These are phyloP conservation scores for Zelostemma sp. DNA, from an alignment of 1,140 invertebrate genomes.

Conservation along the genomic window DNA sequence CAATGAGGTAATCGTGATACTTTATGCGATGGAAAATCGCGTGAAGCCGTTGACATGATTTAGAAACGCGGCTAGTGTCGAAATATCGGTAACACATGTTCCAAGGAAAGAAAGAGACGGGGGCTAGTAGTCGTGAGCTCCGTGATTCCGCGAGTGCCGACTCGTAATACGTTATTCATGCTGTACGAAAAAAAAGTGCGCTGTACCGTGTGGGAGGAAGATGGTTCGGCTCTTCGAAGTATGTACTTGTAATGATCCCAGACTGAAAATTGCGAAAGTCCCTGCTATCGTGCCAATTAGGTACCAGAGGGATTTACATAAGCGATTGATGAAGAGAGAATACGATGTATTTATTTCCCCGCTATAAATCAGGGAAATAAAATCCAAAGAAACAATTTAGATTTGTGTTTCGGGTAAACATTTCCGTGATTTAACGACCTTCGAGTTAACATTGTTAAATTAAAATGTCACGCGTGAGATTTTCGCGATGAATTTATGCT, in stretches of 20 bases:
- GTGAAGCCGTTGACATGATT: conserved; percentile 56
- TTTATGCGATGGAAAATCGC: conserved; percentile 39
- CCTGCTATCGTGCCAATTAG: conserved; percentile 11
- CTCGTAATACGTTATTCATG: conserved; percentile 34
- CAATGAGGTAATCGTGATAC: conserved; percentile 55
- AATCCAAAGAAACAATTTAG: conserved; percentile 23
- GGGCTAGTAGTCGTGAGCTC: conserved; percentile 40
- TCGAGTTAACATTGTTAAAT: conserved; percentile 6
- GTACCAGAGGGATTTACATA: conserved; percentile 29
- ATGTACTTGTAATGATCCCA: conserved; percentile 48
- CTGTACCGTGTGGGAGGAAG: conserved; percentile 25
- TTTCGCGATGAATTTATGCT: conserved; percentile 9
- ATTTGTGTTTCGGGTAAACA: conserved; percentile 25
- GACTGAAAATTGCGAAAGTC: conserved; percentile 49
- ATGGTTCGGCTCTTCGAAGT: conserved; percentile 2
- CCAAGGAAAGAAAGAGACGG: conserved; percentile 1
- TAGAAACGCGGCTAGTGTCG: conserved; percentile 56
- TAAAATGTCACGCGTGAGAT: conserved; percentile 1
- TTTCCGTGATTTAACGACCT: no score
- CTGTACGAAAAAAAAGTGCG: conserved; percentile 9
- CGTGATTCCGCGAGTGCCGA: conserved; percentile 26
- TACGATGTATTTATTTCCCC: conserved; percentile 32
- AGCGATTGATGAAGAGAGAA: conserved; percentile 41
- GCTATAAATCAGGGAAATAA: conserved; percentile 30
- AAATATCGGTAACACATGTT: conserved; percentile 57